Evolutionary conservation across 2,888 invertebrate species (phyloP).

Genomic region (Tribolium freemani): DNA sequence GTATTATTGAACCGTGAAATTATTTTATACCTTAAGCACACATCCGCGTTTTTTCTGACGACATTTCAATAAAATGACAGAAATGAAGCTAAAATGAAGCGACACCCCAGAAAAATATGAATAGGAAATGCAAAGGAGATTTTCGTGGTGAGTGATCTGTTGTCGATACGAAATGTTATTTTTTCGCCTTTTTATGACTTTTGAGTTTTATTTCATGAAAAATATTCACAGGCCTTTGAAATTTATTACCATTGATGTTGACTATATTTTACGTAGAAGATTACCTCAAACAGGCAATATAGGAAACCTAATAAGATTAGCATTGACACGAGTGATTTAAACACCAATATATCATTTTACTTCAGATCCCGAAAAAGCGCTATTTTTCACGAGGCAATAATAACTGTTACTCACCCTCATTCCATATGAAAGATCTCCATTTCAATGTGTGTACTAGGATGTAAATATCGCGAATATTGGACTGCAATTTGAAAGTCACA

Average conservation of each 20-base stretch:
- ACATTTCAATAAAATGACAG: not conserved
- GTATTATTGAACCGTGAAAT: not conserved
- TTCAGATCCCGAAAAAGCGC: not conserved
- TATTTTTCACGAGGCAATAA: not conserved
- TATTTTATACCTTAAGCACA: not conserved
- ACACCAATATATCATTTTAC: not conserved
- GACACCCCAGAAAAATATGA: not conserved
- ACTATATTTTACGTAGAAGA: not conserved
- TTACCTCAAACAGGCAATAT: not conserved
- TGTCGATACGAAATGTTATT: not conserved
- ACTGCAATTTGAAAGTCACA: no score
- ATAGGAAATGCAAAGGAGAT: not conserved
- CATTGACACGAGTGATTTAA: conserved; percentile 10
- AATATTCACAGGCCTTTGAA: not conserved
- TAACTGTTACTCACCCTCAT: not conserved
- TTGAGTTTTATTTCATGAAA: not conserved
- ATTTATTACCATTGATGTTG: not conserved
- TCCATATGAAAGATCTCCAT: not conserved
- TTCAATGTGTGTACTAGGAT: no score
- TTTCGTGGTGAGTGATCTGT: not conserved
- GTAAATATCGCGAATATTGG: no score
- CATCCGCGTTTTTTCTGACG: no score
- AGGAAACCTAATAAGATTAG: conserved; percentile 7
- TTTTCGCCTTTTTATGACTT: not conserved
- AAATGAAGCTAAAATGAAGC: not conserved